Conservation (phyloP, 1,140 invertebrate species). For the Pteromalus puparum region DNA sequence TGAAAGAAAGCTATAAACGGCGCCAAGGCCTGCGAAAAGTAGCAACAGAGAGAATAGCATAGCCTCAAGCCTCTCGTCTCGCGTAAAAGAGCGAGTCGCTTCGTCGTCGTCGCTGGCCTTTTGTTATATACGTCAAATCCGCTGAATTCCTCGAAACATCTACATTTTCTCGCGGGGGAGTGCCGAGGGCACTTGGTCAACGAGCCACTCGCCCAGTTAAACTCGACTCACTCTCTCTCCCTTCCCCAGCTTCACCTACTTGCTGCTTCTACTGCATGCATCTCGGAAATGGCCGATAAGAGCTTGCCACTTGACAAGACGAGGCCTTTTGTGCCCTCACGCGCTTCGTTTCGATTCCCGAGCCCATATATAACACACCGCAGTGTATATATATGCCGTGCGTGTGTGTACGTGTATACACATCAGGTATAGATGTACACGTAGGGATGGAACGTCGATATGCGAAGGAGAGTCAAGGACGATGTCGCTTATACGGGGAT, state of each 20-base stretch:
- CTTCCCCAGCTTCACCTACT: not conserved
- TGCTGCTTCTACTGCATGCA: conserved; percentile 59
- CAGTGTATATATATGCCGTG: too few relatives aligned
- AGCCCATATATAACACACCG: conserved; percentile 19
- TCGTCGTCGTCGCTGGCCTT: not conserved
- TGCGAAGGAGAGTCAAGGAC: conserved; percentile 51
- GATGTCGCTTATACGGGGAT: conserved; percentile 55
- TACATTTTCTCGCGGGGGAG: conserved; percentile 36
- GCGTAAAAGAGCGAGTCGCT: not conserved
- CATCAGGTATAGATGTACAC: too few relatives aligned
- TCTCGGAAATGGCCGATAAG: conserved; percentile 65
- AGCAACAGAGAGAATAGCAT: not conserved
- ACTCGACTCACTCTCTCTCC: conserved; percentile 20
- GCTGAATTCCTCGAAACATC: conserved; percentile 26
- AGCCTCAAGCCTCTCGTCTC: not conserved
- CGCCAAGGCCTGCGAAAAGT: not conserved
- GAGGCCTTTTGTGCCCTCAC: conserved; percentile 59
- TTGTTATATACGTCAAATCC: not conserved
- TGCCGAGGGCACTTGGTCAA: conserved; percentile 49
- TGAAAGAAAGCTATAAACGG: not conserved
- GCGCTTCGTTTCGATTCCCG: conserved; percentile 57
- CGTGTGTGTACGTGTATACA: not conserved
- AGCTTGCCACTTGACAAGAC: conserved; percentile 58
- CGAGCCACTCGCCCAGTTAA: conserved; percentile 34
- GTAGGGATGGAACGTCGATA: conserved; percentile 55